These are phyloP conservation scores for Pomacea maculata DNA, from an alignment of 1,140 invertebrate species.

Conservation along the genomic window DNA sequence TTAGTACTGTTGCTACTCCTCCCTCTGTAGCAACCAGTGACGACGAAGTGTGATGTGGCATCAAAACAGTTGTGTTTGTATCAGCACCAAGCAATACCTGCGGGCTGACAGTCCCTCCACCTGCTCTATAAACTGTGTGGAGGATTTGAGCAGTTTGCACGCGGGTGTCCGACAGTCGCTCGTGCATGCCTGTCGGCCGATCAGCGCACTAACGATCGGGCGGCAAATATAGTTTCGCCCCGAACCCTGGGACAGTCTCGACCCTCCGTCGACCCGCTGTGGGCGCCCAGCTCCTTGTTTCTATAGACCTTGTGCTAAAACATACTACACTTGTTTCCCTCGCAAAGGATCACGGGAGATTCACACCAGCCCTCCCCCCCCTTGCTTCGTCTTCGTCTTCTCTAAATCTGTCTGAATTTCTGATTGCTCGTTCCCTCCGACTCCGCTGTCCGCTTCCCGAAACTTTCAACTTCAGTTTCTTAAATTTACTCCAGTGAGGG, in stretches of 20 bases:
- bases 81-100: background rate
- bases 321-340: constrained; percentile 7
- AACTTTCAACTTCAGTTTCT: background rate
- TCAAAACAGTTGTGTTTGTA: background rate
- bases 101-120: background rate
- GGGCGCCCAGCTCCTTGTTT: background rate
- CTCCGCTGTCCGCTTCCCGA: background rate
- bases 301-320: background rate
- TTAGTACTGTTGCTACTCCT: too few relatives aligned
- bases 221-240: background rate
- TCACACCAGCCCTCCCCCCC: background rate
- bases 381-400: constrained; percentile 7
- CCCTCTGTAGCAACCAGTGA: background rate
- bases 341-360: constrained; percentile 6
- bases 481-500: background rate
- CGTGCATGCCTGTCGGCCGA: background rate
- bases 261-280: background rate
- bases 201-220: background rate
- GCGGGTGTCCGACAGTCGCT: background rate
- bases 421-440: background rate
- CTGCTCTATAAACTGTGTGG: too few relatives aligned
- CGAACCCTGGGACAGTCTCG: background rate
- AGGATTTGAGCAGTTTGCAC: background rate
- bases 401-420: constrained; percentile 2
- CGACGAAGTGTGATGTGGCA: background rate